Evolutionary conservation across 1,140 invertebrate genomes (phyloP), one percentile per base, ranked within the genome.

Genomic region (Sycophila sp.): DNA sequence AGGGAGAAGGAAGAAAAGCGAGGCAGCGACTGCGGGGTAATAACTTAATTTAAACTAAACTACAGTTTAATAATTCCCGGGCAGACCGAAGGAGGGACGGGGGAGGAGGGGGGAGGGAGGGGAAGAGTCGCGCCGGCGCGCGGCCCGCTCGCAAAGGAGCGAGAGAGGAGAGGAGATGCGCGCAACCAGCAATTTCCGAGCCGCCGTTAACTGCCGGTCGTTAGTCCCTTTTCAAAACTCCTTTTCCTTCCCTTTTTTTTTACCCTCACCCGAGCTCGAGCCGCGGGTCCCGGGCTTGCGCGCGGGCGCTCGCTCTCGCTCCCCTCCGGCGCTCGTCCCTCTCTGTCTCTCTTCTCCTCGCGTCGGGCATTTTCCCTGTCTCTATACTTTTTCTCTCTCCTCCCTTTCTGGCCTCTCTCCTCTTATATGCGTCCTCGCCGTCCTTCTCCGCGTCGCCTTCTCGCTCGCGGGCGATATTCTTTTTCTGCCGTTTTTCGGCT

Each of bases 21-120:
- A 76, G 72, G 67, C 75, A 77, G 81, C 75, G 78, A 77, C 71
- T 76, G 72, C 71, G 73, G 82, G 82, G 85, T 86, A 86, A 86
- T 86, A 86, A 86, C 85, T 86, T 86, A 86, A 86, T 86, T 86
- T 86, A 86, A 86, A 86, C 85, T 86, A 86, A 86, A 86, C 85
- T 86, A 86, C 85, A 86, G 84, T 86, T 86, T 86, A 86, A 86
- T 86, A 86, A 86, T 86, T 86, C 85, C 76, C 78, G 78, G 76
- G 80, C 80, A 79, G 45, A 42, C 64, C 64, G 53, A 17, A 36
- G 17, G 15, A 19, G 17, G 40, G 51, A 55, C 15, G 34, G 82
- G 78, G 78, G 76, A 80, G 80, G 77, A 82, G 82, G 80, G 83
- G 84, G 80, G 79, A 81, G 75, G 15, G 34, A 59, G 34, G 24